A percentile compares a stretch with the other conserved stretches of the same genome.
phyloP scores from a whole-genome alignment of 2,113 vertebrate species.

The Junco hyemalis region DNA sequence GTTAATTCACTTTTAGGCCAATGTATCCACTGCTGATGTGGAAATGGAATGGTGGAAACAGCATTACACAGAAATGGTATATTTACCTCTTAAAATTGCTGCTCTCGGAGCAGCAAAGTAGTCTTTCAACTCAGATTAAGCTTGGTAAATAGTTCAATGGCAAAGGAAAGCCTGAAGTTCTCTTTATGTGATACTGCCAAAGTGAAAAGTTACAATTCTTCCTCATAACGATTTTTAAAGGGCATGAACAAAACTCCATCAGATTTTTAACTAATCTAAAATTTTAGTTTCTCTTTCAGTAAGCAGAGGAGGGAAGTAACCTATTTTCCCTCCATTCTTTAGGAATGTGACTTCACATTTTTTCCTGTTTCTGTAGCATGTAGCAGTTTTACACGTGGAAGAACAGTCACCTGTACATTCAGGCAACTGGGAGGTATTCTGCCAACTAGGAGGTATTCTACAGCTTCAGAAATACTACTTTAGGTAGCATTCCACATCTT shows the following conservation, averaged over 20 bases:
- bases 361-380: neutral
- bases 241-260: neutral
- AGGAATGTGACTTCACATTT: neutral
- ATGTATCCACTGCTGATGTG: neutral
- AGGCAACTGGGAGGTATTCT: neutral
- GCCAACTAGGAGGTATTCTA: neutral
- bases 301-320: neutral
- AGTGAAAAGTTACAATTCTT: neutral
- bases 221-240: neutral
- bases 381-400: neutral
- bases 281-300: neutral
- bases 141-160: neutral
- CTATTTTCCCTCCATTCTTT: neutral
- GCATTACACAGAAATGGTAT: neutral
- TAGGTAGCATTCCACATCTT: neutral
- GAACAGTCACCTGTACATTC: neutral
- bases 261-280: neutral
- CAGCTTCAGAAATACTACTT: neutral
- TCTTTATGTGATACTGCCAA: neutral
- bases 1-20: neutral
- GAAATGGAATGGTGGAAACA: neutral
- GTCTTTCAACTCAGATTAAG: neutral
- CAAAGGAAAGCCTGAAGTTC: neutral
- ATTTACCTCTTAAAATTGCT: neutral
- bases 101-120: neutral